Evolutionary conservation across 2,888 invertebrate genomes (phyloP).

Genomic region (Cenopis cana): DNA sequence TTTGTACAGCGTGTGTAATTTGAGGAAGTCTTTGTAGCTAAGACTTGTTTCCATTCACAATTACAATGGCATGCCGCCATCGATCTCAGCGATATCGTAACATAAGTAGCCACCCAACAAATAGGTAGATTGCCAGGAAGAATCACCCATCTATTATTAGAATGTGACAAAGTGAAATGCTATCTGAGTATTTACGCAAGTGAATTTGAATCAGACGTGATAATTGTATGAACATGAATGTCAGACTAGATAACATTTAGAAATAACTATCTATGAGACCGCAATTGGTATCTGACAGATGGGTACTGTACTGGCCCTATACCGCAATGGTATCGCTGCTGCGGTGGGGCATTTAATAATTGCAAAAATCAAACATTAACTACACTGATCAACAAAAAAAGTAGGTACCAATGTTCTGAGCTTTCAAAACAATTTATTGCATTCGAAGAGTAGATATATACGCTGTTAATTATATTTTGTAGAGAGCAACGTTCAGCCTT

Average conservation of each 20-base stretch:
- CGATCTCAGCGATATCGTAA: conserved; percentile 16
- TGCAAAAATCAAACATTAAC: neutral
- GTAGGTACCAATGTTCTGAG: neutral
- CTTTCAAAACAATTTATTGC: neutral
- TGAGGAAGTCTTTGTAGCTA: conserved; percentile 19
- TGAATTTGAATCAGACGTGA: conserved; percentile 15
- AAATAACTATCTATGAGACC: conserved; percentile 23
- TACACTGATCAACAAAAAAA: too few relatives aligned
- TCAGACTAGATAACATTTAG: neutral
- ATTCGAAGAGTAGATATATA: neutral
- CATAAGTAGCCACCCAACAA: conserved; percentile 11
- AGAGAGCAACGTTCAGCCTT: too few relatives aligned
- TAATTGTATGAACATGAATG: conserved; percentile 20
- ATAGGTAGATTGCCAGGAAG: conserved; percentile 24
- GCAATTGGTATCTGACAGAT: conserved; percentile 18
- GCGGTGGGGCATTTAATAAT: neutral
- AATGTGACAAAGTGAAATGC: conserved; percentile 30
- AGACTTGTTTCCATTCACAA: conserved; percentile 11
- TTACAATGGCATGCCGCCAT: conserved; percentile 29
- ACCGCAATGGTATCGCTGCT: conserved; percentile 27
- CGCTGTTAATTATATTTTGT: neutral
- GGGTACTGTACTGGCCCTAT: neutral
- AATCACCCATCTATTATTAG: conserved; percentile 33
- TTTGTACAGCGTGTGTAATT: conserved; percentile 13
- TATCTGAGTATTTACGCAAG: conserved; percentile 13